These are phyloP conservation scores for Microcaecilia unicolor DNA, from an alignment of 2,797 vertebrate species.

Conservation along the genomic window DNA sequence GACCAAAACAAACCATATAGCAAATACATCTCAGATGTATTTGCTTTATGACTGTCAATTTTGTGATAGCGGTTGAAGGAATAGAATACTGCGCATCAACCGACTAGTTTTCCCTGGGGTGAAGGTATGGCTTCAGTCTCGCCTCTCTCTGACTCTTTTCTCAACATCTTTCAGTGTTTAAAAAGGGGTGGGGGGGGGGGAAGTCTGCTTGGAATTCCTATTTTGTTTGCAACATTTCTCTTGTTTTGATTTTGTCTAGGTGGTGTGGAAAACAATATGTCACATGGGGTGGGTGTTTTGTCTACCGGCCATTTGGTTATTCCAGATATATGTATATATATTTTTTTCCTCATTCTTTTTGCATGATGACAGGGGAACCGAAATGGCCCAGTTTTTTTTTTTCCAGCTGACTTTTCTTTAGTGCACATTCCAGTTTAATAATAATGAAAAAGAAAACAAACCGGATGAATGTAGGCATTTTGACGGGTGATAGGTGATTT, in stretches of 20 bases:
- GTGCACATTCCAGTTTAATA: slow-evolving; percentile 58
- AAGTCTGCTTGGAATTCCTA: slow-evolving; percentile 70
- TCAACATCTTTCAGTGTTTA: slow-evolving; percentile 61
- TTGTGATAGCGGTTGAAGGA: slow-evolving; percentile 18
- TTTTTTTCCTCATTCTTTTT: slow-evolving; percentile 64
- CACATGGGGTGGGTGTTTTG: slow-evolving; percentile 70
- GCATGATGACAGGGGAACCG: slow-evolving; percentile 64
- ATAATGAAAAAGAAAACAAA: slow-evolving; percentile 56
- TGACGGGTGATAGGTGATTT: slow-evolving; percentile 38
- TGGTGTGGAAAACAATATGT: slow-evolving; percentile 71
- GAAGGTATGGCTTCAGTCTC: slow-evolving; percentile 31
- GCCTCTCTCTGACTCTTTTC: slow-evolving; percentile 44
- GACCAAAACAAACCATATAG: slow-evolving; percentile 13
- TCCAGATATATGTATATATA: slow-evolving; percentile 61
- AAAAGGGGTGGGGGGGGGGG: no score
- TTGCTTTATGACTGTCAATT: background rate
- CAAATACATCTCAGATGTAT: slow-evolving; percentile 12
- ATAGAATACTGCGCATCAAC: slow-evolving; percentile 21
- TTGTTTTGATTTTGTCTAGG: slow-evolving; percentile 76
- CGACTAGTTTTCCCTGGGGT: slow-evolving; percentile 7
- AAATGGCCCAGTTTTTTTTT: slow-evolving; percentile 55
- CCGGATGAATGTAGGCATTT: slow-evolving; percentile 56
- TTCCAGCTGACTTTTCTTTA: slow-evolving; percentile 57
- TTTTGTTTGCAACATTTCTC: slow-evolving; percentile 69
- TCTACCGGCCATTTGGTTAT: slow-evolving; percentile 71